Evolutionary conservation across 1,140 invertebrate species (phyloP).

Genomic region (Calephelis virginiensis): DNA sequence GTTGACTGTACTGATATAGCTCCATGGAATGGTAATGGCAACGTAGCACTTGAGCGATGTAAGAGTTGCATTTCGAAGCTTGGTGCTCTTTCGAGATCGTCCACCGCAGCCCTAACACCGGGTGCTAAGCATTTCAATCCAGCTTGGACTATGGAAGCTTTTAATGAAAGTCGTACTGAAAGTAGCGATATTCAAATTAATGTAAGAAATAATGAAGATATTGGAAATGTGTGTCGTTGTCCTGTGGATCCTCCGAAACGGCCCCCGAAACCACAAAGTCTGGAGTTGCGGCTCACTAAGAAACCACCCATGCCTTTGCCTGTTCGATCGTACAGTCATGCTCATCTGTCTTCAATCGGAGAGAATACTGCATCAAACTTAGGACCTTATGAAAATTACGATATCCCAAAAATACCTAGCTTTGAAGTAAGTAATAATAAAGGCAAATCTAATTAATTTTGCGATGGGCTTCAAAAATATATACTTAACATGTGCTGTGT

Average conservation of each 20-base stretch:
- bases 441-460: too few relatives aligned
- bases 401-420: constrained; percentile 83
- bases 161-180: constrained; percentile 49
- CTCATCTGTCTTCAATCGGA: constrained; percentile 35
- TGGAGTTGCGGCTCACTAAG: constrained; percentile 72
- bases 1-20: constrained; percentile 37
- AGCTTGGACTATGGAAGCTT: constrained; percentile 82
- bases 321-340: constrained; percentile 42
- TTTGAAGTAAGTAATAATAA: constrained; percentile 66
- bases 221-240: constrained; percentile 47
- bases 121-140: constrained; percentile 77
- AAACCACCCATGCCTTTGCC: constrained; percentile 63
- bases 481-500: not conserved
- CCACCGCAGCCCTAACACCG: constrained; percentile 72
- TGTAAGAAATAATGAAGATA: constrained; percentile 45
- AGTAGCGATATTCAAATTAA: constrained; percentile 30
- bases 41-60: constrained; percentile 82
- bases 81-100: constrained; percentile 82
- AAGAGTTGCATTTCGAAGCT: constrained; percentile 89
- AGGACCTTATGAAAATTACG: constrained; percentile 87
- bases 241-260: constrained; percentile 42
- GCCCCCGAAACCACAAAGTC: constrained; percentile 57
- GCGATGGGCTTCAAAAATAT: too few relatives aligned
- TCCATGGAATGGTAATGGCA: constrained; percentile 50
- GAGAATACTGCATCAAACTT: constrained; percentile 46